These are phyloP conservation scores for Vidua macroura DNA, from an alignment of 2,113 vertebrate species.

Conservation along the genomic window DNA sequence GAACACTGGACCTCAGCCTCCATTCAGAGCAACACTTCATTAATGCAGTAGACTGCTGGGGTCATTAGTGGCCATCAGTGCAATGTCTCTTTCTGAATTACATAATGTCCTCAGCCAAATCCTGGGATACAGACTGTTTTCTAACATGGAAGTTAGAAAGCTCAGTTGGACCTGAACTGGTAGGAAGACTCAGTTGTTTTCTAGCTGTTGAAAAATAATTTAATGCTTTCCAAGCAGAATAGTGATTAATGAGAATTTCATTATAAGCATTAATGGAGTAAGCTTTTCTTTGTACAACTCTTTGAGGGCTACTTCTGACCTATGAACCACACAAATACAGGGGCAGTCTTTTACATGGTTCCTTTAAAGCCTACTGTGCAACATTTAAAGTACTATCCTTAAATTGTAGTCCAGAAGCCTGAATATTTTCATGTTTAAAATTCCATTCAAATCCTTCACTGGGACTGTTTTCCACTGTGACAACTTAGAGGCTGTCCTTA, in stretches of 20 bases:
- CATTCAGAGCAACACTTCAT: neutral
- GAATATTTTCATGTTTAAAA: neutral
- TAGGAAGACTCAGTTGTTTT: neutral
- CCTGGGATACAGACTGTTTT: neutral
- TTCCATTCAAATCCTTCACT: neutral
- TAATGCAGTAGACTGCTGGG: neutral
- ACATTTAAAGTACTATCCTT: neutral
- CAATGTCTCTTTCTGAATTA: neutral
- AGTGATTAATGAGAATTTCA: conserved; percentile 3
- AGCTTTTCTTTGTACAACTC: neutral
- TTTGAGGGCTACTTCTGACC: neutral
- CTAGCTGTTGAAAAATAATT: neutral
- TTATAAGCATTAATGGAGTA: neutral
- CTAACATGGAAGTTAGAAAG: neutral
- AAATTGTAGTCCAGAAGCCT: neutral
- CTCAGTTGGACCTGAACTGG: neutral
- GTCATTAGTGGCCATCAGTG: neutral
- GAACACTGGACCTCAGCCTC: neutral
- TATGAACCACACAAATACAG: neutral
- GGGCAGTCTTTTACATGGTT: neutral
- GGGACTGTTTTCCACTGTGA: neutral
- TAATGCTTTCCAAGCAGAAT: neutral
- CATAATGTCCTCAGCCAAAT: neutral
- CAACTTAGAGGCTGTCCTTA: neutral
- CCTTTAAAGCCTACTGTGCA: neutral